Evolutionary conservation across 2,888 invertebrate genomes (phyloP).

Genomic region (Eustalomyia histrio): DNA sequence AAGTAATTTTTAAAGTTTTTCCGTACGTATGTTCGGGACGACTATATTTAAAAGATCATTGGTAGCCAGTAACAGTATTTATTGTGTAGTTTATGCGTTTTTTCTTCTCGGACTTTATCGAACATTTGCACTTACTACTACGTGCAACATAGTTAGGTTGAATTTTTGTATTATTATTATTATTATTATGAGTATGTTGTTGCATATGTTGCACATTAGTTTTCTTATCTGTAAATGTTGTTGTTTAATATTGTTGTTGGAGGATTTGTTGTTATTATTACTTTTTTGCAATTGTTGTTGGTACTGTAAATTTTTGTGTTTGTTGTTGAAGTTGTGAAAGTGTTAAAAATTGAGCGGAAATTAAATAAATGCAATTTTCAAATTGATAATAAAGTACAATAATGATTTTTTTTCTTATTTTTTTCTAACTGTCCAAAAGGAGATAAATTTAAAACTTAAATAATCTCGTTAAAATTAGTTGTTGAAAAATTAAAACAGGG

Average conservation of each 20-base stretch:
- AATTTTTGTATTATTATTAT: constrained; percentile 13
- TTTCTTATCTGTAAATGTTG: constrained; percentile 62
- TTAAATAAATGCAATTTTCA: constrained; percentile 67
- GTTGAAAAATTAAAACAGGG: constrained; percentile 40
- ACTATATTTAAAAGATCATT: constrained; percentile 50
- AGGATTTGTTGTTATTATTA: constrained; percentile 60
- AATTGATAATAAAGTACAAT: constrained; percentile 64
- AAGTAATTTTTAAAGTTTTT: constrained; percentile 52
- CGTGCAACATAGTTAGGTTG: neutral
- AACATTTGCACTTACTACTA: neutral
- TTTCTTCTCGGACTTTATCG: constrained; percentile 15
- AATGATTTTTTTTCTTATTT: constrained; percentile 46
- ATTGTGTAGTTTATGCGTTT: constrained; percentile 61
- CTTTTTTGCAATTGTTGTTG: too few species aligned
- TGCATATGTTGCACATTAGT: constrained; percentile 66
- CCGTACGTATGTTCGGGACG: constrained; percentile 36
- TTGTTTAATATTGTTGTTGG: constrained; percentile 58
- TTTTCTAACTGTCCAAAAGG: constrained; percentile 45
- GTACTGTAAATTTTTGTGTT: too few species aligned
- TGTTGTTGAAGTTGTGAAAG: constrained; percentile 66
- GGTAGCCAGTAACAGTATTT: constrained; percentile 61
- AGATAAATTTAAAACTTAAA: constrained; percentile 56
- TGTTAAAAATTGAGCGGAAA: constrained; percentile 70
- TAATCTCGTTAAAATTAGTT: constrained; percentile 57
- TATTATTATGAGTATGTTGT: constrained; percentile 55